Conservation (phyloP, 1,140 invertebrate species). For the Macrosteles quadrilineatus region DNA sequence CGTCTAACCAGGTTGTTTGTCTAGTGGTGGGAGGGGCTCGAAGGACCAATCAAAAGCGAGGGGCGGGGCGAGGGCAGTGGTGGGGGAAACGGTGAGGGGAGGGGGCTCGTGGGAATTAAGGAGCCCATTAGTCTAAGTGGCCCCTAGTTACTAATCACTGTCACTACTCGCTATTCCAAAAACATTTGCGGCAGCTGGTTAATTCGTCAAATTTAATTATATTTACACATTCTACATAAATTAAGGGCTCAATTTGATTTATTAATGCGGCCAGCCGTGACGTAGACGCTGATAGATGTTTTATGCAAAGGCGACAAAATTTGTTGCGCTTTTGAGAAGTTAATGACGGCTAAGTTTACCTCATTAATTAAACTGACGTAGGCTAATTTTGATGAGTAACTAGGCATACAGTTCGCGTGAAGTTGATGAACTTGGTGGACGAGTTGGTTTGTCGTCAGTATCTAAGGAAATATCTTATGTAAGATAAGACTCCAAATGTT, state of each 20-base stretch:
- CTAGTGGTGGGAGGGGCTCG: background rate
- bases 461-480: no score
- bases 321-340: background rate
- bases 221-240: conserved; percentile 24
- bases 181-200: background rate
- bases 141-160: conserved; percentile 11
- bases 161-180: conserved; percentile 1
- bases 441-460: no score
- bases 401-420: background rate
- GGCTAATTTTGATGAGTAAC: background rate
- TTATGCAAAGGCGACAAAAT: conserved; percentile 6
- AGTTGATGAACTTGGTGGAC: no score
- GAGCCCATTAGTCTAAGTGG: conserved; percentile 16
- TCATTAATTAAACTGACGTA: background rate
- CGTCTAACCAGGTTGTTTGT: conserved; percentile 13
- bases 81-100: background rate
- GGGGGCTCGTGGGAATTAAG: background rate
- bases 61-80: background rate
- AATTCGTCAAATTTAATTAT: conserved; percentile 24
- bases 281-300: background rate
- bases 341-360: background rate
- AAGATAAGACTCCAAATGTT: no score
- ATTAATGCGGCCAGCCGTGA: background rate
- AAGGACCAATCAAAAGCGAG: background rate
- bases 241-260: conserved; percentile 8